Evolutionary conservation across 2,797 vertebrate species (phyloP), one percentile per base, ranked within the genome.

Genomic region (Margarornis squamiger): DNA sequence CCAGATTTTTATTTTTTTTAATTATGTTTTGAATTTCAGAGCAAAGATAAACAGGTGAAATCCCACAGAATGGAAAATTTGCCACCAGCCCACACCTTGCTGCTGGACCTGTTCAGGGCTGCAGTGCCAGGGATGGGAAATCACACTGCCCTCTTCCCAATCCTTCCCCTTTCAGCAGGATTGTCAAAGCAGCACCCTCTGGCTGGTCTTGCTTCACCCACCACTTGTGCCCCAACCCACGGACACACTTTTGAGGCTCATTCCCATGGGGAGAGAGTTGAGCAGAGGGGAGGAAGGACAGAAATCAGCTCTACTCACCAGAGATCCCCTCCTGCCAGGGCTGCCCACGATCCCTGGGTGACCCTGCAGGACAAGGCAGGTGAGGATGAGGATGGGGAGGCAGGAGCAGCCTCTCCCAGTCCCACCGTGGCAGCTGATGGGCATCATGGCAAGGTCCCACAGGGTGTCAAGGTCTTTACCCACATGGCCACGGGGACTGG

Each of bases 241-340:
- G 2, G 65, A 32, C 6, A 3, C 0, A 4, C 11, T 71, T 52
- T 48, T 61, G 34, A 23, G 46, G 41, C 43, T 43, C n/a, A 32
- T 34, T 17, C 15, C 29, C n/a, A 36, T 11, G 10, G 23, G 36
- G 6, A 51, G 27, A 26, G 26, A 58, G 15, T 30, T 1, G 3
- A 68, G 43, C 24, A 85, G 36, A 38, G 26, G 24, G 39, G 7
- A 62, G 24, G 23, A 36, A 36, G 13, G 55, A 7, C 29, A 49
- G 27, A 34, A 52, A 59, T 5, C 32, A 65, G 38, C 66, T 72
- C 52, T 70, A 97, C 98, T 98, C 95, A 99, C 99, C 76, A 4
- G 83, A 3, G 43, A 67, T 30, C 99, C 99, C 71, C 97, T 98
- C 95, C 72, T 97, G 92, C 98, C 99, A 0, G 95, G 74, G 38